Conservation (phyloP, 2,797 vertebrate genomes). For the Hydrocynus forskahlii region DNA sequence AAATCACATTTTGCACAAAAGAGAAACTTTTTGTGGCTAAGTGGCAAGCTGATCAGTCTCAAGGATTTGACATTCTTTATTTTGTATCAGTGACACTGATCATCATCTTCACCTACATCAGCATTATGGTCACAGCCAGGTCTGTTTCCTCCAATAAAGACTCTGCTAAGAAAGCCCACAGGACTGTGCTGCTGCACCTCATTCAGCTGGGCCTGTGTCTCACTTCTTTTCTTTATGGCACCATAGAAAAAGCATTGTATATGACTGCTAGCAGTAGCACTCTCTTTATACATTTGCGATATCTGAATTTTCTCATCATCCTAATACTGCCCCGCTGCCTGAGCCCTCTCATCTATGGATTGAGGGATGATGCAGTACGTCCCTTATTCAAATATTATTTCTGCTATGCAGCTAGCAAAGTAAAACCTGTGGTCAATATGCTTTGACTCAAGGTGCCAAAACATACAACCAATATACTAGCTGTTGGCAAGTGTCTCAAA, state of each 20-base stretch:
- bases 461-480: background rate
- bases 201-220: conserved; percentile 57
- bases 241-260: conserved; percentile 52
- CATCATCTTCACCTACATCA: conserved; percentile 57
- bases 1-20: conserved; percentile 37
- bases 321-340: conserved; percentile 54
- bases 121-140: conserved; percentile 53
- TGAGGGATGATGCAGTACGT: conserved; percentile 57
- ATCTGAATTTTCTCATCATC: conserved; percentile 45
- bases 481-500: background rate
- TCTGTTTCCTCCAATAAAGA: conserved; percentile 53
- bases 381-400: conserved; percentile 56
- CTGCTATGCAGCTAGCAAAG: conserved; percentile 42
- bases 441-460: conserved; percentile 20
- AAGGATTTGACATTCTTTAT: conserved; percentile 43
- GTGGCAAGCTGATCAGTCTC: conserved; percentile 39
- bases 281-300: conserved; percentile 48
- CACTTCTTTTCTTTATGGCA: conserved; percentile 46
- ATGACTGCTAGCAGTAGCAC: conserved; percentile 17
- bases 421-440: conserved; percentile 40
- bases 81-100: conserved; percentile 49
- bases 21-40: conserved; percentile 37
- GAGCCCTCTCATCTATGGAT: conserved; percentile 60
- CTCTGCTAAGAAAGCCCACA: conserved; percentile 54
- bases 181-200: conserved; percentile 56